Base-by-base conservation (phyloP, 2,888 invertebrate species). In the Xylota sylvarum region DNA sequence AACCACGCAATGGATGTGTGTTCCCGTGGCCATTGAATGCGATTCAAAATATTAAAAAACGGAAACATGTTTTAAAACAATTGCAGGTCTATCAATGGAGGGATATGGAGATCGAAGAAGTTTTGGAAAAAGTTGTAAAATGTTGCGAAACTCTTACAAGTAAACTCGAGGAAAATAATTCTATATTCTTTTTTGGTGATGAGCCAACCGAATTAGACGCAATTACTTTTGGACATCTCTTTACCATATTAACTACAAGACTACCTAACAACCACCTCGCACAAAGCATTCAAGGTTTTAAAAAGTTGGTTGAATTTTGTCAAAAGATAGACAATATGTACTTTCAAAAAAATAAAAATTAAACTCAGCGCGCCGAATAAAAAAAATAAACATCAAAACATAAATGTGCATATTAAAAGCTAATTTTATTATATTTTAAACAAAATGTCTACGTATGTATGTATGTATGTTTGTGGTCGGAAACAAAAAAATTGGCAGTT, bases 211-310 rank as follows among this genome's bases (percentile, higher is more conserved):
- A 99, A 93, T 93, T 99, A 87, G 99, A 99, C 93, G 99, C 99
- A 1, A 93, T 99, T 40, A 97, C 98, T 0, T 99, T 98, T 94
- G 99, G 99, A 0, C 99, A 99, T 93, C 94, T 99, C n/a, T 99
- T 97, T 93, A 97, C 98, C 0, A 96, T 99, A 88, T 93, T 99
- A 80, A 98, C 98, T 6, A 98, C 98, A 5, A 95, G 96, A 2
- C 93, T 99, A 48, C 97, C 98, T 0, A 96, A 96, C 90, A 95
- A 96, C 88, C 94, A 95, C 86, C 94, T 99, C 65, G 97, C 97
- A 0, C 95, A 96, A 77, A 96, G 96, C 5, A 95, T 99, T 3
- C 94, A 96, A 84, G 94, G 94, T 72, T 96, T 96, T 92, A 94
- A 95, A 0, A 95, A 95, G 88, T 94, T 99, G 46, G 95, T 97